Evolutionary conservation across 2,888 invertebrate species (phyloP).

Genomic region (Epirrita christyi): DNA sequence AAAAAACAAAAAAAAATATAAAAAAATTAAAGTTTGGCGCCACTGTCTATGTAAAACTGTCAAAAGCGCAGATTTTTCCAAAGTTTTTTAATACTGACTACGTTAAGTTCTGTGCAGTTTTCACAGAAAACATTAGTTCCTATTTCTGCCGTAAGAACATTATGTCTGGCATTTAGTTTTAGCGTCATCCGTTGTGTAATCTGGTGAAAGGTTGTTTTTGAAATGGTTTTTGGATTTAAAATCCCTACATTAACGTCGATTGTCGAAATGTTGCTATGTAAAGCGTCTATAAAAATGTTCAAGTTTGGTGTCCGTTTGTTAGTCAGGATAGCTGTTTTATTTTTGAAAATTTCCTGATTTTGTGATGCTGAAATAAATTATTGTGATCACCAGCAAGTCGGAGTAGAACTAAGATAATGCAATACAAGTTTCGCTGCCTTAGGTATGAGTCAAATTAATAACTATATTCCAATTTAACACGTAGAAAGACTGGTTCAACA

Average conservation of each 20-base stretch:
- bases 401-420: no score
- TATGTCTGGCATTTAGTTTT: not conserved
- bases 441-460: no score
- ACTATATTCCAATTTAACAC: no score
- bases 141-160: no score
- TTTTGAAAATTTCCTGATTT: conserved; percentile 1
- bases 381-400: not conserved
- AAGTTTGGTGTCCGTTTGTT: conserved; percentile 15
- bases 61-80: no score
- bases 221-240: conserved; percentile 16
- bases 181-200: not conserved
- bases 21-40: not conserved
- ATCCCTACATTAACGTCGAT: conserved; percentile 13
- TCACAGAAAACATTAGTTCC: no score
- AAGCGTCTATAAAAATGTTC: conserved; percentile 12
- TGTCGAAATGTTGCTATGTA: conserved; percentile 13
- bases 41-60: no score
- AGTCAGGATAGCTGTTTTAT: conserved; percentile 13
- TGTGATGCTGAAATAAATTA: not conserved
- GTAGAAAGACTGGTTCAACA: no score
- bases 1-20: conserved; percentile 34
- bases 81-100: no score
- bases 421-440: no score
- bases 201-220: not conserved
- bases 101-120: no score